Evolutionary conservation across 1,140 invertebrate species (phyloP), one percentile per base, ranked within the genome.

Genomic region (Cotesia vestalis): DNA sequence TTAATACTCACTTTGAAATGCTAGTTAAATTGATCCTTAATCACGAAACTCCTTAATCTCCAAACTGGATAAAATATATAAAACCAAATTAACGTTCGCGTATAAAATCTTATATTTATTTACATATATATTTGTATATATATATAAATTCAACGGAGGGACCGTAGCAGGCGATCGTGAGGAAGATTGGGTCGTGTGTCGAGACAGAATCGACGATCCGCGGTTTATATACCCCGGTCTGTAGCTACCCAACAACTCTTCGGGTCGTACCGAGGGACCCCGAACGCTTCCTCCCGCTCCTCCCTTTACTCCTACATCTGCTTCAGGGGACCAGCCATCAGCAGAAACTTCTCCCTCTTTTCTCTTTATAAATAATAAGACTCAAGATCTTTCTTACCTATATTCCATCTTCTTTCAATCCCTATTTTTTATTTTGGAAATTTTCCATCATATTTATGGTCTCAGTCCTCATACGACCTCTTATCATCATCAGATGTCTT

Each of bases 121-220:
- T 27, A 27, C 27, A 27, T 27, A 27, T 27, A 27, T 27, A 27
- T 27, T 2, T 27, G 0, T 27, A 27, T 27, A 76, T 46, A 11
- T 9, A 46, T 46, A 46, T 6, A 73, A 76, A 75, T 76, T 72
- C 71, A 77, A 77, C 69, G 69, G 75, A 74, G 71, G 66, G 66
- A 75, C 52, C 62, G 70, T 57, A 53, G 69, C 66, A 57, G 63
- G 66, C 60, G 64, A 66, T 78, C 79, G 77, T 78, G 80, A 83
- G 79, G 84, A 85, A 82, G 83, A 81, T 86, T 83, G 82, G 82
- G 80, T 84, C 81, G 82, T 85, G 81, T 85, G 84, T 86, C 85
- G 83, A 81, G 82, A 76, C 77, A 76, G 79, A 85, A 81, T 83
- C 78, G 76, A 74, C 79, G 81, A 80, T 82, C 79, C 81, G 79